phyloP scores from a whole-genome alignment of 2,113 vertebrate species.

The Pterophyllum scalare region DNA sequence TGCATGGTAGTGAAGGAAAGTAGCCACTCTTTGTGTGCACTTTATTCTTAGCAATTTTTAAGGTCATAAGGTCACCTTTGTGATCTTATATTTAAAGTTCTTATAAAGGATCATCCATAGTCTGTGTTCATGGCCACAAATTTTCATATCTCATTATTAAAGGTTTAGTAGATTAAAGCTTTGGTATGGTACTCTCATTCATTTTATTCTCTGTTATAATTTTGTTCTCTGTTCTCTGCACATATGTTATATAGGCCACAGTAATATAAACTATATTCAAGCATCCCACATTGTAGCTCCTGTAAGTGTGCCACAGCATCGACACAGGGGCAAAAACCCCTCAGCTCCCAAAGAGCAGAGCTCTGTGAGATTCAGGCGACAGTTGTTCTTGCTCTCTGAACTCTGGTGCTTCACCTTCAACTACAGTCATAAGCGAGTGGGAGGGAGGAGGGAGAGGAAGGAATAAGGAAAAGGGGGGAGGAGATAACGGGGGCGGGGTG shows the following conservation, averaged over 20 bases:
- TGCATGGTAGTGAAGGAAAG: not conserved
- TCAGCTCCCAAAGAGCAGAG: conserved; percentile 49
- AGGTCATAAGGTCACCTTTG: not conserved
- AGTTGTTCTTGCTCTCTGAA: conserved; percentile 66
- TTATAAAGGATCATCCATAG: not conserved
- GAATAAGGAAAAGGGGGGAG: conserved; percentile 36
- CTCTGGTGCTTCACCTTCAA: conserved; percentile 72
- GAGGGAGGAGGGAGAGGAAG: conserved; percentile 9
- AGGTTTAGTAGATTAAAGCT: not conserved
- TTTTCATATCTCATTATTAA: not conserved
- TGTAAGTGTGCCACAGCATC: conserved; percentile 57
- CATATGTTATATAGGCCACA: conserved; percentile 53
- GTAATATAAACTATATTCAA: conserved; percentile 35
- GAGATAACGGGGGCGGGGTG: conserved; percentile 16
- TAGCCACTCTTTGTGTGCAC: not conserved
- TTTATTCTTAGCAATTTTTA: not conserved
- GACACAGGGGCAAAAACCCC: conserved; percentile 39
- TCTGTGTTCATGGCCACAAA: not conserved
- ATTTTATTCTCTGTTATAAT: not conserved
- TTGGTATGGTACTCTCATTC: too few relatives aligned
- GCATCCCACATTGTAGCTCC: conserved; percentile 16
- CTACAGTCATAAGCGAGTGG: conserved; percentile 17
- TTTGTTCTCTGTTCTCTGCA: not conserved
- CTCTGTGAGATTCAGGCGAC: conserved; percentile 31
- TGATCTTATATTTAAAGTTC: not conserved